A percentile compares a stretch with the other conserved stretches of the same genome.
phyloP scores from a whole-genome alignment of 30 jellyfish, hydroid and myxozoan species.

The Hydra vulgaris region DNA sequence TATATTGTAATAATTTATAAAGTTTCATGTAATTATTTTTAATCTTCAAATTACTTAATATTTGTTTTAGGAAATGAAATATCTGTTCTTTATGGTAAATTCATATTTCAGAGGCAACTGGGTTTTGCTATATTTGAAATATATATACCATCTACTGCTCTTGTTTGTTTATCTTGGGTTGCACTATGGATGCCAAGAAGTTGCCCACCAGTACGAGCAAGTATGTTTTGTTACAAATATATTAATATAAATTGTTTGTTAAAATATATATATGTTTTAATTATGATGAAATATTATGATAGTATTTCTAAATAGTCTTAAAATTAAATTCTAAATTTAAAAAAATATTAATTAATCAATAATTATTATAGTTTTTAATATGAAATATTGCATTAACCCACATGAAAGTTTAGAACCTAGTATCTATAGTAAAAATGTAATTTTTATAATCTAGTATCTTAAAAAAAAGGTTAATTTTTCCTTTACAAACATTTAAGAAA shows the following conservation, averaged over 20 bases:
- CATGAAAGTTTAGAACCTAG: too few species aligned
- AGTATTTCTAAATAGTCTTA: too few species aligned
- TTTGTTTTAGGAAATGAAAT: not conserved
- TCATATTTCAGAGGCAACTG: conserved; percentile 49
- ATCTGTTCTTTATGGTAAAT: conserved; percentile 34
- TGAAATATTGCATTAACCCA: too few species aligned
- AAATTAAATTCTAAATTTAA: too few species aligned
- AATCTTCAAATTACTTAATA: not conserved
- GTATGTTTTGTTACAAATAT: conserved; percentile 36
- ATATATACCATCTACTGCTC: conserved; percentile 81
- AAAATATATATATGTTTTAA: not conserved
- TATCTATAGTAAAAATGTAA: too few species aligned
- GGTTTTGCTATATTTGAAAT: conserved; percentile 66
- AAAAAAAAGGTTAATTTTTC: too few species aligned
- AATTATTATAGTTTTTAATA: too few species aligned
- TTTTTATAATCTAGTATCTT: too few species aligned
- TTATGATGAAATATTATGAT: not conserved
- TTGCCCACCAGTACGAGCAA: conserved; percentile 69
- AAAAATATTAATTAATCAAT: too few species aligned
- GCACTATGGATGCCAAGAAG: conserved; percentile 79
- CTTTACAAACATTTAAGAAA: too few species aligned
- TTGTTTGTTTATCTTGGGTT: conserved; percentile 82
- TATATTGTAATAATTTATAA: too few species aligned
- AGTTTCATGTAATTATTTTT: too few species aligned
- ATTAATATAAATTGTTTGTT: not conserved